Conservation (phyloP, 2,888 invertebrate species). For the Epinotia demarniana region DNA sequence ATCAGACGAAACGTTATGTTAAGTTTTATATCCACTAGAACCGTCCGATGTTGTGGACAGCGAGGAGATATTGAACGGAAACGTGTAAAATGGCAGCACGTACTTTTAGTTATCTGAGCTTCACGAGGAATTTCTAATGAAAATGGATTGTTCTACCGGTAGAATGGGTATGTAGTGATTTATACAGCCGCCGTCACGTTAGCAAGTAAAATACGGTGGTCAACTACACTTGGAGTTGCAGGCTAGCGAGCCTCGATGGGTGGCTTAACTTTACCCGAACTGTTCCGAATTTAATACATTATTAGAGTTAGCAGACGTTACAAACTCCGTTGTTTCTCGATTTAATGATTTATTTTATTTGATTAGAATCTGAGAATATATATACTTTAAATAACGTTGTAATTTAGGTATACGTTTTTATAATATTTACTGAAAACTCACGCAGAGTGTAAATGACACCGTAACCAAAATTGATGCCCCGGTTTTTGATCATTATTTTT, state of each 20-base stretch:
- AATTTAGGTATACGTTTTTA: too few species aligned
- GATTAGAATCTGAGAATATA: too few species aligned
- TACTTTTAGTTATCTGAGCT: background rate
- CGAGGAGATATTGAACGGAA: background rate
- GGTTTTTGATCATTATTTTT: too few species aligned
- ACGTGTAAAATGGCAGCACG: background rate
- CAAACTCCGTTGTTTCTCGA: background rate
- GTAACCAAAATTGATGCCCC: too few species aligned
- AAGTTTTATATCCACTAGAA: too few species aligned
- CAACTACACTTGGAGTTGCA: slow-evolving; percentile 5
- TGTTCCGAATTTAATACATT: slow-evolving; percentile 6
- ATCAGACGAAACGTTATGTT: too few species aligned
- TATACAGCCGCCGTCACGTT: slow-evolving; percentile 2
- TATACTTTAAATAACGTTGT: too few species aligned
- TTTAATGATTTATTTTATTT: background rate
- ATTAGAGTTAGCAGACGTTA: slow-evolving; percentile 27
- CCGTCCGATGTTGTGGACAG: background rate
- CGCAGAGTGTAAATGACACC: too few species aligned
- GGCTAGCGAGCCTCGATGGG: background rate
- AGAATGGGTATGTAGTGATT: slow-evolving; percentile 9
- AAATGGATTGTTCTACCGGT: slow-evolving; percentile 6
- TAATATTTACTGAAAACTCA: too few species aligned
- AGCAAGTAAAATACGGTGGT: slow-evolving; percentile 33
- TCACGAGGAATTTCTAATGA: slow-evolving; percentile 25
- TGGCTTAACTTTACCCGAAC: slow-evolving; percentile 7